Base-by-base conservation (phyloP, 2,113 vertebrate genomes). In the Accipiter virgatus region DNA sequence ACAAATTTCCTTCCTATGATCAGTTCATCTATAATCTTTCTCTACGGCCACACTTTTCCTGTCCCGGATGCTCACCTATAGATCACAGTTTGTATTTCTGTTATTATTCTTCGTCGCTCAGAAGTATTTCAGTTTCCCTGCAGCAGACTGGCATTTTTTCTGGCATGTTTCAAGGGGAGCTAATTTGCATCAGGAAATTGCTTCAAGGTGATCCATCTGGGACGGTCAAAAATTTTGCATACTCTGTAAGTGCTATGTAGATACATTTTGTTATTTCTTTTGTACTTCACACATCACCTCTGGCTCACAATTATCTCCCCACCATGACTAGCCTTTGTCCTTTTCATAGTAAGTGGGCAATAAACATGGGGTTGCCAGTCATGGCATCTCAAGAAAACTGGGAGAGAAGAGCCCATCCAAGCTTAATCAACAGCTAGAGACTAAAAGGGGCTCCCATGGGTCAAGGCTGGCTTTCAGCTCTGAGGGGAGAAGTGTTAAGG, bases 101-200 rank as follows among this genome's bases (percentile, higher is more conserved):
- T 91, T 91, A 63, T 50, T 92, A 59, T 43, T 87, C 47, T 84
- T 89, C 13, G 40, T 68, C 47, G 89, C 5, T 89, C 65, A 87
- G 45, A 79, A 82, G 15, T 85, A 81, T 81, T 94, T 87, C 65
- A 36, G 52, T 75, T 93, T 85, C 68, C 67, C 48, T 72, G 56
- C 65, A 91, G 84, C 36, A 95, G 31, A 68, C 31, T 61, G 53
- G 53, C n/a, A 53, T 93, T 94, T 80, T 83, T 93, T 87, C 86
- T 89, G 52, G 48, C 66, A 79, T 94, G 20, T 89, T 93, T 91
- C 72, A 96, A 95, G 65, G 52, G 52, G 43, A 94, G n/a, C 20
- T 80, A 72, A 94, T 96, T 93, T 95, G 72, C 56, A 70, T 95
- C 43, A 95, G 86, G 84, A 89, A 95, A 95, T 81, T 95, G 56